These are phyloP conservation scores for Himalopsyche kuldschensis DNA, from an alignment of 2,888 invertebrate genomes.

Conservation along the genomic window DNA sequence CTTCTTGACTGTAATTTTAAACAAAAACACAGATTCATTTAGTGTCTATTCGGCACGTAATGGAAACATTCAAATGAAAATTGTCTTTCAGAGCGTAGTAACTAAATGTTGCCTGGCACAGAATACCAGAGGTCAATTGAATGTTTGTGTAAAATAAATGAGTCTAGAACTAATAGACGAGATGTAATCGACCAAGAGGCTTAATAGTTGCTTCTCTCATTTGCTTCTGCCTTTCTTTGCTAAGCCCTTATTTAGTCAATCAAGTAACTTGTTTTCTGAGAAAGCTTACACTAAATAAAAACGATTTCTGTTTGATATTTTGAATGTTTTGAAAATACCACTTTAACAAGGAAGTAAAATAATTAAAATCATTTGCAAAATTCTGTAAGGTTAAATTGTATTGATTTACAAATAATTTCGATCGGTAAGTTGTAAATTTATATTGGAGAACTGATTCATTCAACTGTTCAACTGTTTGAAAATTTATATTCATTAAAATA, in stretches of 20 bases:
- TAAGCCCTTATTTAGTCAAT: background rate
- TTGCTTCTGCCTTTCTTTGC: background rate
- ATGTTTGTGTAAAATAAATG: constrained; percentile 14
- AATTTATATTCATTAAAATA: too few species aligned
- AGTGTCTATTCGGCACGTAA: background rate
- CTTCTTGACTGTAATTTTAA: too few species aligned
- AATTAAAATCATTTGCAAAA: too few species aligned
- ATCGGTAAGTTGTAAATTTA: too few species aligned
- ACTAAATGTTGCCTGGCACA: background rate
- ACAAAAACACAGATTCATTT: background rate
- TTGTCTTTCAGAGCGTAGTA: background rate
- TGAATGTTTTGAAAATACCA: too few species aligned
- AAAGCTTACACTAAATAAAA: background rate
- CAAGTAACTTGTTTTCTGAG: background rate
- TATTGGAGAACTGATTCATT: too few species aligned
- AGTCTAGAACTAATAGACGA: constrained; percentile 22
- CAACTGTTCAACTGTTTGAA: too few species aligned
- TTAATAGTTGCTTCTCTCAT: background rate
- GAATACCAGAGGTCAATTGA: constrained; percentile 1
- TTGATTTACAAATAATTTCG: too few species aligned
- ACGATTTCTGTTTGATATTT: too few species aligned
- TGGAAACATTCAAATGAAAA: background rate
- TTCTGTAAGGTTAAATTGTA: too few species aligned
- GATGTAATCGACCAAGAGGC: constrained; percentile 24
- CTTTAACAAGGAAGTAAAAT: too few species aligned